Conservation (phyloP, 1,140 invertebrate genomes). For the Drosophila varians region DNA sequence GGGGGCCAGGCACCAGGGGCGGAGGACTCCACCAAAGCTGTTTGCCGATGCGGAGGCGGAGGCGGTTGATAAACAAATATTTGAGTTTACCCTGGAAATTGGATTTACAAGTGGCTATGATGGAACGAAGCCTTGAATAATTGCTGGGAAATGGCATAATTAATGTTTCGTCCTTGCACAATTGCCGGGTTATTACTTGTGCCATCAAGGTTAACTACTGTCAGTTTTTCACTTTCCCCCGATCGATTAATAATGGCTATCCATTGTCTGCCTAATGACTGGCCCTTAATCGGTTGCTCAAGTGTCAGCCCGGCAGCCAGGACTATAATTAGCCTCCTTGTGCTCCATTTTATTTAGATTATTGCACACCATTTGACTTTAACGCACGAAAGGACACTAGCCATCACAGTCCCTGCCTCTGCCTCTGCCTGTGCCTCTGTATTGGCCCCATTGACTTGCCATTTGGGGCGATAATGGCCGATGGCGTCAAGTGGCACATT, state of each 20-base stretch:
- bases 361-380: constrained; percentile 64
- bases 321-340: constrained; percentile 40
- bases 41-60: constrained; percentile 21
- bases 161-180: neutral
- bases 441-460: constrained; percentile 55
- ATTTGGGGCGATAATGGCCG: constrained; percentile 50
- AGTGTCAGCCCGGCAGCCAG: constrained; percentile 21
- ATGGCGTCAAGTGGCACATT: constrained; percentile 31
- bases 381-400: constrained; percentile 49
- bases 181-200: neutral
- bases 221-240: neutral
- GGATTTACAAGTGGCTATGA: neutral
- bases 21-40: constrained; percentile 16
- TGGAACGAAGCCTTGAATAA: neutral
- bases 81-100: constrained; percentile 20
- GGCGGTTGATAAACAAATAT: constrained; percentile 35
- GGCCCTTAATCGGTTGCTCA: constrained; percentile 19
- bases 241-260: constrained; percentile 33
- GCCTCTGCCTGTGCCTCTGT: no score
- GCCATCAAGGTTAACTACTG: constrained; percentile 1
- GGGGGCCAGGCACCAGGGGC: neutral
- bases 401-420: constrained; percentile 1
- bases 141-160: neutral
- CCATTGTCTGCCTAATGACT: constrained; percentile 35
- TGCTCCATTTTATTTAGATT: constrained; percentile 50